Base-by-base conservation (phyloP, 2,888 invertebrate genomes). In the Enchytraeus crypticus region DNA sequence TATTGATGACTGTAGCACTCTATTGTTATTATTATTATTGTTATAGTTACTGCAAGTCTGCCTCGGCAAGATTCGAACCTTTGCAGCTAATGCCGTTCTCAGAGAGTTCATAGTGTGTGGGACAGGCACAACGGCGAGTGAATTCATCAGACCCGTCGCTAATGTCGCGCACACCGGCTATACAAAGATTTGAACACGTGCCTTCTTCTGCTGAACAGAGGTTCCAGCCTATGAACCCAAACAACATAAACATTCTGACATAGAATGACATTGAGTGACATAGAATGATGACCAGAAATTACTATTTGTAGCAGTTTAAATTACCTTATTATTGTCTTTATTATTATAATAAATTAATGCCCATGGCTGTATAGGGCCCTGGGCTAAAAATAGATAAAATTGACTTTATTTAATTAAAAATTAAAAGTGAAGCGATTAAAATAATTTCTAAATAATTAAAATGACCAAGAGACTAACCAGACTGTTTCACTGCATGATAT, bases 101-200 rank as follows among this genome's bases (percentile, higher is more conserved):
- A 71, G 71, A 70, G 21, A 74, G 73, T 23, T 68, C 70, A 62
- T 73, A 75, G 65, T 78, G 76, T 8, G 77, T 76, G 11, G 78
- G 76, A 66, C 78, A 78, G 59, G 72, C 70, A 66, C 78, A 78
- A 60, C 68, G 70, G 60, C 71, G 70, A 3, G 73, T 72, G 30
- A 33, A 8, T 38, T 18, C 38, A 38, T 38, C 18, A 8, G 33
- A 2, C 23, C n/a, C 33, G 54, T 14, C 14, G 38, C 14, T 38
- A 27, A 32, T 11, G 21, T 38, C 21, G n/a, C 23, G 18, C 38
- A 38, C 18, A 1, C 23, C 71, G 1, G 75, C 73, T 51, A 92
- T 82, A 74, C 92, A 92, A 5, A 92, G 82, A 75, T 92, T 89
- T 0, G 89, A 89, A 75, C 92, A 92, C 8, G 88, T 89, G 0